phyloP scores from a whole-genome alignment of 2,888 invertebrate genomes.

The Bruchidius siliquastri region DNA sequence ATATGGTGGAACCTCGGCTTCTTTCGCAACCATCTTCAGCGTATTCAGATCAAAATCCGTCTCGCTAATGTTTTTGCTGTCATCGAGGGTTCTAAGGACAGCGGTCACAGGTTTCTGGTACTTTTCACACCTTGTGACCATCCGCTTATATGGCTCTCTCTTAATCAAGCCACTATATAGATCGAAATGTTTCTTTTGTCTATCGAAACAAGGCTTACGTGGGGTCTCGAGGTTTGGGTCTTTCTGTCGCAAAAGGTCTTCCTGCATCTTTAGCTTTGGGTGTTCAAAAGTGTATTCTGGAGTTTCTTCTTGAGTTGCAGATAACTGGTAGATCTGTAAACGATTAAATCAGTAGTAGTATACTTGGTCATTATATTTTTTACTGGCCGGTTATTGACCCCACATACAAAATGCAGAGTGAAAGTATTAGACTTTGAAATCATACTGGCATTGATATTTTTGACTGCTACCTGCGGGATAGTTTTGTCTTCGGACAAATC shows the following conservation, averaged over 20 bases:
- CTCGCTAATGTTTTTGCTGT: slow-evolving; percentile 25
- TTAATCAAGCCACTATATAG: slow-evolving; percentile 5
- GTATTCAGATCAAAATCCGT: slow-evolving; percentile 30
- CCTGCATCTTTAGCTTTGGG: slow-evolving; percentile 18
- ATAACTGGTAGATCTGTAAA: not conserved
- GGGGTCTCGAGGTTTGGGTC: slow-evolving; percentile 19
- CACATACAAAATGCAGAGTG: too few relatives aligned
- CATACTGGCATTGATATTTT: too few relatives aligned
- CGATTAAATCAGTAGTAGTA: slow-evolving; percentile 4
- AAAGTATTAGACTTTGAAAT: too few relatives aligned
- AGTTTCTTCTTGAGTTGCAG: not conserved
- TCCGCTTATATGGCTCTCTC: slow-evolving; percentile 19
- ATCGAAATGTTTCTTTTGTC: not conserved
- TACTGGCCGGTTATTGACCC: too few relatives aligned
- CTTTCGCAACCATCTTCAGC: slow-evolving; percentile 19
- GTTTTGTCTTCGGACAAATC: too few relatives aligned
- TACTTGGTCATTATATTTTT: too few relatives aligned
- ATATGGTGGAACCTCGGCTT: slow-evolving; percentile 30
- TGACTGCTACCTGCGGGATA: too few relatives aligned
- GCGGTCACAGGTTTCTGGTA: slow-evolving; percentile 15
- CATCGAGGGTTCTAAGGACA: slow-evolving; percentile 20
- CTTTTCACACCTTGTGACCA: slow-evolving; percentile 11
- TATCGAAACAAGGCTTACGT: not conserved
- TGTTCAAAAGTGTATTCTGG: slow-evolving; percentile 7
- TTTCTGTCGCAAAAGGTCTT: slow-evolving; percentile 24